These are phyloP conservation scores for Piprites chloris DNA, from an alignment of 2,113 vertebrate species.

Conservation along the genomic window DNA sequence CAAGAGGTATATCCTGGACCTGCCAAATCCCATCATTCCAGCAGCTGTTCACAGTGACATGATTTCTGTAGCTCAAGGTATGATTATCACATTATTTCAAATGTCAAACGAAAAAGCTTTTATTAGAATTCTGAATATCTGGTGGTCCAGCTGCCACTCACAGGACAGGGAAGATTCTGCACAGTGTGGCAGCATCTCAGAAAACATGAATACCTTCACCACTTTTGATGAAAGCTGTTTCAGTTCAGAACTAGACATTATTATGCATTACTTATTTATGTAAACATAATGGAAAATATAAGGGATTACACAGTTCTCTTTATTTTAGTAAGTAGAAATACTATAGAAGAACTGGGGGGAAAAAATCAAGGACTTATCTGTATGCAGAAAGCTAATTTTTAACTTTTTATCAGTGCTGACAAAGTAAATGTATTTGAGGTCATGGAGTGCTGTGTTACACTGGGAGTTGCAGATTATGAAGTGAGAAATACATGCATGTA, in stretches of 20 bases:
- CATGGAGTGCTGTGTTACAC: neutral
- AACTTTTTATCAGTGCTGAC: conserved; percentile 68
- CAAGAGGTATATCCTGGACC: conserved; percentile 88
- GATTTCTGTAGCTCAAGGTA: conserved; percentile 88
- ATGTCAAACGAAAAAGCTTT: neutral
- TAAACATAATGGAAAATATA: neutral
- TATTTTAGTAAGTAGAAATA: neutral
- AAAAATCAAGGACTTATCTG: conserved; percentile 53
- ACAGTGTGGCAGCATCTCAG: neutral
- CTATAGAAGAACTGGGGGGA: neutral
- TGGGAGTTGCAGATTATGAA: conserved; percentile 1
- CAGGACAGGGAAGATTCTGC: neutral
- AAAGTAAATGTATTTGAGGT: conserved; percentile 61
- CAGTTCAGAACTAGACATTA: neutral
- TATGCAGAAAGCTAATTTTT: conserved; percentile 69
- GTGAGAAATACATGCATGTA: conserved; percentile 11
- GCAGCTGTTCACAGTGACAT: conserved; percentile 82
- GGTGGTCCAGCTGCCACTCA: neutral
- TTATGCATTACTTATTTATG: neutral
- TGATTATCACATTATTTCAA: neutral
- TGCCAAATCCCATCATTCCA: conserved; percentile 93
- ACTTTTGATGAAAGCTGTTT: neutral
- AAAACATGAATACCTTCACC: neutral
- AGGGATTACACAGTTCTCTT: neutral
- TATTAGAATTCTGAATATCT: neutral